Base-by-base conservation (phyloP, 2,888 invertebrate species). In the Apoderus coryli region DNA sequence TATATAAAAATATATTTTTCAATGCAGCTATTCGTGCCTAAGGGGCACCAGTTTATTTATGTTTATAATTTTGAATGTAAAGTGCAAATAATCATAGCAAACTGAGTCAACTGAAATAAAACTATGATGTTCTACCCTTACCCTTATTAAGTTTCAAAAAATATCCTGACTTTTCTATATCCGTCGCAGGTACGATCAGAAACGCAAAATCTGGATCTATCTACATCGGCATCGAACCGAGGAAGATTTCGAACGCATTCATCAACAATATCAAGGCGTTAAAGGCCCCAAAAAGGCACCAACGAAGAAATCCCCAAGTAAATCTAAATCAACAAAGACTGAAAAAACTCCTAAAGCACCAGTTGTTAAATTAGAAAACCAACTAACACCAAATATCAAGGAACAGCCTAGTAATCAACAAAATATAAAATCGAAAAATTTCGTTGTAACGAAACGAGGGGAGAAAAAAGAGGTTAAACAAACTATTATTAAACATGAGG, bases 171-270 rank as follows among this genome's bases (percentile, higher is more conserved):
- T n/a, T n/a, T n/a, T n/a, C n/a, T n/a, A 9, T 5, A 10, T 10
- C 12, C 4, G 9, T 25, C 9, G 4, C 10, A 38, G 38, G 31
- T 93, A 90, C 51, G 90, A 93, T 54, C 78, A 84, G 2, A 76
- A 84, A 45, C 70, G 85, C 3, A 90, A 92, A 47, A 73, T 88
- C 15, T 95, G 95, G 95, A 84, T 92, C n/a, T 93, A 93, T 56
- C 62, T 93, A 32, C 92, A 93, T 55, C 68, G 89, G 26, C 71
- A 76, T 50, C 57, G 68, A 26, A 59, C 57, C 1, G 67, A 68
- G 44, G 62, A 62, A 25, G 69, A 69, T 44, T 69, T 69, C 39
- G 76, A 77, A 53, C 62, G 71, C 44, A 65, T 74, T 41, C 76
- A 77, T 49, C 72, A 74, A 37, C 73, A 76, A 44, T 64, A 67